Conservation (phyloP, 2,888 invertebrate species). For the Eilema depressum region DNA sequence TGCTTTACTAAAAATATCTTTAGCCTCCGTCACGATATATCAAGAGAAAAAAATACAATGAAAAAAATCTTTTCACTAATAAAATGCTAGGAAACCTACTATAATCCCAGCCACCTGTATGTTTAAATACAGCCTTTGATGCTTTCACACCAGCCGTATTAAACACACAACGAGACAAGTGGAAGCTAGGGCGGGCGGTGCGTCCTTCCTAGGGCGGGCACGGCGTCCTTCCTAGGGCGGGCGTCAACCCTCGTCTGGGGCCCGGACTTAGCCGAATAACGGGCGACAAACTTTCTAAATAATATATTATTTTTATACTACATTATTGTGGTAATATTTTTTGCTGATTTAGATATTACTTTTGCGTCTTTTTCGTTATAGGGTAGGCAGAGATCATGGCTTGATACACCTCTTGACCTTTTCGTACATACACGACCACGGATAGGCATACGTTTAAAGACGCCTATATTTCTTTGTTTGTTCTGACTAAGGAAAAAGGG, state of each 20-base stretch:
- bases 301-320: neutral
- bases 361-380: too few species aligned
- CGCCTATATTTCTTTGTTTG: neutral
- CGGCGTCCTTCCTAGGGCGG: conserved; percentile 54
- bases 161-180: conserved; percentile 25
- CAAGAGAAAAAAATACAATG: neutral
- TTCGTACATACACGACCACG: neutral
- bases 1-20: neutral
- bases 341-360: neutral
- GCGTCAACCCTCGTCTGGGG: conserved; percentile 34
- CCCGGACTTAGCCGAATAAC: conserved; percentile 25
- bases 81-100: neutral
- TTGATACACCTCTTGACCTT: neutral
- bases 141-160: conserved; percentile 5
- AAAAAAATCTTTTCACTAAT: neutral
- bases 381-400: too few species aligned
- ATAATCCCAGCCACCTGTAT: neutral
- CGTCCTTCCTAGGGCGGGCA: conserved; percentile 52
- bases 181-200: conserved; percentile 52
- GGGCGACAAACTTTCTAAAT: neutral
- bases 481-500: neutral
- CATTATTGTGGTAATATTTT: neutral
- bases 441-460: neutral
- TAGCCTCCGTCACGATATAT: neutral
- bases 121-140: conserved; percentile 11